A percentile compares a stretch with the other conserved stretches of the same genome.
phyloP scores from a whole-genome alignment of 2,797 vertebrate species.

The Apogon talboti region DNA sequence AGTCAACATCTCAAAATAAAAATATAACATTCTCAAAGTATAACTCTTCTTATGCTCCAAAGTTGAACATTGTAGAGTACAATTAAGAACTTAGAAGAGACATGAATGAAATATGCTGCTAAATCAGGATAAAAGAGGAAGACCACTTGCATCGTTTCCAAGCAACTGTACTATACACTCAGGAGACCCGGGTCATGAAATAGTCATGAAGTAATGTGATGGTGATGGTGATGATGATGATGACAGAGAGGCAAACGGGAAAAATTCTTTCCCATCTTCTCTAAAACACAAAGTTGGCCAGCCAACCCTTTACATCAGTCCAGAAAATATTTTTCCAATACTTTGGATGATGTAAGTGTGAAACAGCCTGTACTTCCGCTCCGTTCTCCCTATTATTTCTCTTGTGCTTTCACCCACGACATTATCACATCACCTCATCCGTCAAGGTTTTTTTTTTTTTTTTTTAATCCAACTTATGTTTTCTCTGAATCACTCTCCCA shows the following conservation, averaged over 20 bases:
- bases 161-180: conserved; percentile 44
- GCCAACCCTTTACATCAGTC: conserved; percentile 17
- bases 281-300: conserved; percentile 7
- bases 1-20: no score
- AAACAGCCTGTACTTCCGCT: conserved; percentile 32
- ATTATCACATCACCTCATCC: conserved; percentile 37
- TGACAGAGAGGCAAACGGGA: conserved; percentile 61
- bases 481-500: conserved; percentile 23
- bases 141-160: conserved; percentile 6
- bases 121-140: conserved; percentile 16
- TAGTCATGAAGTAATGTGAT: conserved; percentile 68
- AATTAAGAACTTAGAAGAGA: conserved; percentile 7
- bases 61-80: not conserved
- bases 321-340: conserved; percentile 46
- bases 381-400: conserved; percentile 26
- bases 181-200: conserved; percentile 71
- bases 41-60: not conserved
- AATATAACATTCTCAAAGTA: no score
- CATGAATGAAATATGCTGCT: not conserved
- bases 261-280: conserved; percentile 43
- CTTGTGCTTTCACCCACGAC: conserved; percentile 35
- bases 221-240: conserved; percentile 65
- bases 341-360: conserved; percentile 49
- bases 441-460: conserved; percentile 37
- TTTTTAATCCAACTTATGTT: conserved; percentile 14